phyloP scores from a whole-genome alignment of 1,140 invertebrate genomes.

The Drosophila nigromelanica region DNA sequence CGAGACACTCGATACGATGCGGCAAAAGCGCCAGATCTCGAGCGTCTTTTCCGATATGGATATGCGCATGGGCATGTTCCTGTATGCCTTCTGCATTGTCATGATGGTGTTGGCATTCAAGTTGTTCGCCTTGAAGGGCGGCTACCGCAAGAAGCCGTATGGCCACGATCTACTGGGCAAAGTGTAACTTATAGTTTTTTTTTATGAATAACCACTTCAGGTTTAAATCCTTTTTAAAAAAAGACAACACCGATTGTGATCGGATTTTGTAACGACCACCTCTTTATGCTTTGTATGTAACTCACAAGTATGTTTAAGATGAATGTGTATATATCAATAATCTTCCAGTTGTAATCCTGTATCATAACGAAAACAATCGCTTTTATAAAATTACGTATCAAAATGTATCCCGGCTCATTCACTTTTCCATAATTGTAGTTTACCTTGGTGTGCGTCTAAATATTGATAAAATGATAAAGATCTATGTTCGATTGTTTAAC shows the following conservation, averaged over 20 bases:
- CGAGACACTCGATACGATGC: conserved; percentile 66
- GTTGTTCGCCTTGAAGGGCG: conserved; percentile 88
- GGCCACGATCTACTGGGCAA: conserved; percentile 87
- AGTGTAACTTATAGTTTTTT: conserved; percentile 84
- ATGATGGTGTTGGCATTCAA: conserved; percentile 91
- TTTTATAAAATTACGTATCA: conserved; percentile 60
- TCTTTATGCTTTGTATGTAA: conserved; percentile 45
- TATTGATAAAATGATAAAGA: not conserved
- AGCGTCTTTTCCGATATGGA: conserved; percentile 88
- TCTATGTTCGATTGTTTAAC: conserved; percentile 7
- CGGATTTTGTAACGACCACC: conserved; percentile 35
- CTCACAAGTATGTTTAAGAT: conserved; percentile 62
- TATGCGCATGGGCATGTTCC: conserved; percentile 89
- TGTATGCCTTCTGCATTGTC: conserved; percentile 88
- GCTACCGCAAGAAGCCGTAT: conserved; percentile 89
- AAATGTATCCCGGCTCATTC: not conserved
- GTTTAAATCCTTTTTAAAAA: conserved; percentile 16
- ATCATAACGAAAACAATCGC: conserved; percentile 38
- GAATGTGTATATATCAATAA: conserved; percentile 59
- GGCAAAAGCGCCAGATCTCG: conserved; percentile 81
- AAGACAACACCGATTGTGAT: conserved; percentile 40
- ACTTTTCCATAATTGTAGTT: not conserved
- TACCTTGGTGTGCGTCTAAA: not conserved
- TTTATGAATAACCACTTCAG: not conserved
- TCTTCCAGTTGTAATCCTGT: conserved; percentile 67